Evolutionary conservation across 2,797 vertebrate species (phyloP), one percentile per base, ranked within the genome.

Genomic region (Alectoris magna): DNA sequence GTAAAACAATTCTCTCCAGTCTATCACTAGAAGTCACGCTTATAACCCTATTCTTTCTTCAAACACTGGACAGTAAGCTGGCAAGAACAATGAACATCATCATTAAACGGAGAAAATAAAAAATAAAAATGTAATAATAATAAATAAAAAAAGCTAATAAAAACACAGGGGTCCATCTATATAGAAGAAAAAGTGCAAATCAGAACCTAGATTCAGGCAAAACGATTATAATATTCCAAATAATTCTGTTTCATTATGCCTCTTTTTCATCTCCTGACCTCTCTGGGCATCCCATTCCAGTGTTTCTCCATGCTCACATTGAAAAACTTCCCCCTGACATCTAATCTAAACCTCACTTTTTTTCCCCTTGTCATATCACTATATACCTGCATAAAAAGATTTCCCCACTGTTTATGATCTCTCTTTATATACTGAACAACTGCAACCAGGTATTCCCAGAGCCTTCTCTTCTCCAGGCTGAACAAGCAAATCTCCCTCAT

Each of bases 91-190:
- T 16, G 23, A 73, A 71, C 7, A 26, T 23, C 9, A 41, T 26
- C 8, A 62, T n/a, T 15, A 64, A 53, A 36, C 8, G 7, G 6
- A 24, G 38, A 29, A 3, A 76, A 59, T 66, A n/a, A 3, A 76
- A 58, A 41, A 58, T 62, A 26, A 2, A 44, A 60, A 49, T 10
- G 39, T 13, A 41, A 41, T 41, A 41, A 41, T 41, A 41, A 41
- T 41, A 41, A 41, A 41, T 41, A 41, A 41, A 41, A 41, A 11
- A 41, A 41, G 39, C 13, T 41, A 41, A 34, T 39, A 36, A 81
- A 49, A 3, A 58, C 4, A 51, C 0, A 69, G 8, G 63, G 64
- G 8, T 60, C 44, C 1, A 23, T 12, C 29, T 11, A 1, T 44
- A 36, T 10, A 2, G 10, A 7, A 71, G 6, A 4, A 77, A 79